Conservation (phyloP, 1,140 invertebrate genomes). For the Sweltsa coloradensis region DNA sequence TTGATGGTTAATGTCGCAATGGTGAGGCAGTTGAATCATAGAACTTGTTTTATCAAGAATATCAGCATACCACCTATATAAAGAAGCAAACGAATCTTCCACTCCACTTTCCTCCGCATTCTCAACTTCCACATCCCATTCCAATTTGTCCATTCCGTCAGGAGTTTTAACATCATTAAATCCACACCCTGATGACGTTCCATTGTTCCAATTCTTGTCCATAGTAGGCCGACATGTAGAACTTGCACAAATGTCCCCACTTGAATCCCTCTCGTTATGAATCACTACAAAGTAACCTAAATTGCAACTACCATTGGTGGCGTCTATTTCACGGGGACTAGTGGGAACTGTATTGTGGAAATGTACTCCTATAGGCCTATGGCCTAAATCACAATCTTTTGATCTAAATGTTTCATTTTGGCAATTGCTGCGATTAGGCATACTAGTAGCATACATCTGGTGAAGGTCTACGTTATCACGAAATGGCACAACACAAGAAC, state of each 20-base stretch:
- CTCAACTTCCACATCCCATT: slow-evolving; percentile 43
- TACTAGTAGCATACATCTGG: too few relatives aligned
- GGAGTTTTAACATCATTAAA: slow-evolving; percentile 35
- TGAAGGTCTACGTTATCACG: too few relatives aligned
- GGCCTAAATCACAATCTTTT: too few relatives aligned
- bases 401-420: too few relatives aligned
- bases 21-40: slow-evolving; percentile 23
- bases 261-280: slow-evolving; percentile 9
- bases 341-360: too few relatives aligned
- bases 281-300: slow-evolving; percentile 23
- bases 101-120: slow-evolving; percentile 20
- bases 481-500: too few relatives aligned
- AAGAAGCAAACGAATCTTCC: slow-evolving; percentile 23
- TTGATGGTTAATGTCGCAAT: slow-evolving; percentile 33
- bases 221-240: neutral
- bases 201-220: slow-evolving; percentile 3
- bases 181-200: neutral
- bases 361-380: too few relatives aligned
- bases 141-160: slow-evolving; percentile 43
- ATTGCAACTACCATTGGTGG: too few relatives aligned
- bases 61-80: slow-evolving; percentile 34
- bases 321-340: too few relatives aligned
- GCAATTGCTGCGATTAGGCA: too few relatives aligned
- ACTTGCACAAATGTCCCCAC: neutral
- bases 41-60: slow-evolving; percentile 37